phyloP scores from a whole-genome alignment of 2,113 vertebrate genomes.

The Xenopus laevis region DNA sequence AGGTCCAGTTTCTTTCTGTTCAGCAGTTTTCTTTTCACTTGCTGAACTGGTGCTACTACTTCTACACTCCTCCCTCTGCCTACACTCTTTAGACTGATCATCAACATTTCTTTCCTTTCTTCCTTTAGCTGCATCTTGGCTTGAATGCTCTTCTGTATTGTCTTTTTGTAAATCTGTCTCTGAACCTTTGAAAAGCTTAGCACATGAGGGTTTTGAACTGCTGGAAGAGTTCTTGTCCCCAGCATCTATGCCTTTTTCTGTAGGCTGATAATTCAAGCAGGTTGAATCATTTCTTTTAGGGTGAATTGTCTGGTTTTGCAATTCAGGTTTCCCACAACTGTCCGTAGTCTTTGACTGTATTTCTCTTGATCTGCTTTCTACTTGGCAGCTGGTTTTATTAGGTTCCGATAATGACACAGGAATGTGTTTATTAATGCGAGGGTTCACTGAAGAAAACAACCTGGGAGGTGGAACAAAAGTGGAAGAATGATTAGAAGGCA shows the following conservation, averaged over 20 bases:
- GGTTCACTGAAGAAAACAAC: neutral
- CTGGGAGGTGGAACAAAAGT: neutral
- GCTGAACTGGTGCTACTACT: conserved; percentile 30
- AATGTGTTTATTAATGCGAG: neutral
- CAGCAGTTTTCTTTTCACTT: conserved; percentile 39
- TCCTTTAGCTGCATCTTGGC: conserved; percentile 58
- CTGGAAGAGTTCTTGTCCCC: conserved; percentile 53
- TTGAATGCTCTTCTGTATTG: conserved; percentile 48
- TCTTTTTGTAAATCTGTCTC: conserved; percentile 22
- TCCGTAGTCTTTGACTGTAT: conserved; percentile 53
- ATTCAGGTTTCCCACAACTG: conserved; percentile 55
- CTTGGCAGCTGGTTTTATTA: conserved; percentile 49
- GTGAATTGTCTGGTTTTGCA: conserved; percentile 52
- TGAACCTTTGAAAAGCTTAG: conserved; percentile 50
- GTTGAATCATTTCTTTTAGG: conserved; percentile 54
- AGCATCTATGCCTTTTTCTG: conserved; percentile 52
- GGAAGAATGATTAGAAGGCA: no score
- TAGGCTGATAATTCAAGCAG: conserved; percentile 36
- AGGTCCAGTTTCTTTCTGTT: conserved; percentile 47
- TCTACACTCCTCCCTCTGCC: conserved; percentile 54
- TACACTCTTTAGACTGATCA: conserved; percentile 48
- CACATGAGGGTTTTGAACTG: conserved; percentile 40
- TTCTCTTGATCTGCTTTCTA: conserved; percentile 58
- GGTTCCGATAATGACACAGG: conserved; percentile 21
- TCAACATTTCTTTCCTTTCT: conserved; percentile 58